Evolutionary conservation across 2,888 invertebrate genomes (phyloP), one percentile per base, ranked within the genome.

Genomic region (Schizaphis graminum): DNA sequence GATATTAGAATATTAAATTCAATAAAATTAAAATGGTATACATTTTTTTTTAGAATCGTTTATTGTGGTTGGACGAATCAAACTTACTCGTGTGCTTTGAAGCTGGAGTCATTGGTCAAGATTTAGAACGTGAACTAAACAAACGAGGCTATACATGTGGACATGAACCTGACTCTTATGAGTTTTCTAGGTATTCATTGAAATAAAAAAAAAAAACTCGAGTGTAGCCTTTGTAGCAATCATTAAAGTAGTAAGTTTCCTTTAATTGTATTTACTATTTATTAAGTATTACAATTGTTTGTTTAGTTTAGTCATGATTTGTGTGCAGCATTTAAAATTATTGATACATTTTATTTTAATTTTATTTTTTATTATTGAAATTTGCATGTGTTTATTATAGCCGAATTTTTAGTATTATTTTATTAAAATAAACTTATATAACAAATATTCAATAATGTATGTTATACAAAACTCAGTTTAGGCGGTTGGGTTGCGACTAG

Each of bases 401-500:
- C 16, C 57, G 84, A 28, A 89, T 49, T 21, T 91, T 41, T 44
- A 87, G 26, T 87, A 87, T 86, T 61, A 57, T 87, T 56, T n/a
- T n/a, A 44, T 44, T 86, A n/a, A 26, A 56, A 93, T 16, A 56
- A 44, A 77, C 24, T n/a, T 84, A 24, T 84, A 24, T 77, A 57
- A 93, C 56, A 77, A 35, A 47, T 89, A 67, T 87, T 56, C 87
- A 35, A 47, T 89, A 67, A 90, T 56, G 26, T 86, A 1, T 94
- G 24, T 61, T 85, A 3, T 86, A 61, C 57, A 49, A 89, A 61
- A 53, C 53, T 92, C 95, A 97, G 98, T 28, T 97, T 99, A 3
- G 99, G 99, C 11, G 99, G 99, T 1, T 99, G 99, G 99, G 98
- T 99, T 89, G 98, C 99, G 5, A 99, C 99, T 0, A 96, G 99